Conservation (phyloP, 1,140 invertebrate genomes). For the Lordiphosa stackelbergi region DNA sequence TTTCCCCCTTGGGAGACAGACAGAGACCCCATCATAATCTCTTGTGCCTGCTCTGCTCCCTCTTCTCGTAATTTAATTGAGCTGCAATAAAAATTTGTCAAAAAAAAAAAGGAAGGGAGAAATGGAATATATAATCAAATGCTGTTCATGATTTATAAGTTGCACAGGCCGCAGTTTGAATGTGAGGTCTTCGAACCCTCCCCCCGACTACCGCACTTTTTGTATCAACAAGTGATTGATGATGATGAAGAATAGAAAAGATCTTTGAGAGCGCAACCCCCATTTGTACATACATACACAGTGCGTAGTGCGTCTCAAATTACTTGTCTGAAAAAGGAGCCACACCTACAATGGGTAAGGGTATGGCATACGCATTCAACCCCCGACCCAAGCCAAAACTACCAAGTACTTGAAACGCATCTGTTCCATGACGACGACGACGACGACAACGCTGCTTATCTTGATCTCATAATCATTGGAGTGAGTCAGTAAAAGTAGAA, state of each 20-base stretch:
- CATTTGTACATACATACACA: neutral
- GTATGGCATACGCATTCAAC: slow-evolving; percentile 30
- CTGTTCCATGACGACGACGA: slow-evolving; percentile 37
- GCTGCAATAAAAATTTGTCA: slow-evolving; percentile 72
- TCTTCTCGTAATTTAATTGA: slow-evolving; percentile 54
- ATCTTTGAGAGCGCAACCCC: slow-evolving; percentile 20
- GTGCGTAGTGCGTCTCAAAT: slow-evolving; percentile 16
- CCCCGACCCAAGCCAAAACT: slow-evolving; percentile 12
- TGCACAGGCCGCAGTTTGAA: neutral
- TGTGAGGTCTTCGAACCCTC: slow-evolving; percentile 14
- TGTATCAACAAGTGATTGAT: slow-evolving; percentile 69
- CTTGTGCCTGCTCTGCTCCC: no score
- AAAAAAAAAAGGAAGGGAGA: slow-evolving; percentile 2
- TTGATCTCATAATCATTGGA: slow-evolving; percentile 60
- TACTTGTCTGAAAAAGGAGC: slow-evolving; percentile 14
- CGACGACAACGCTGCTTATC: slow-evolving; percentile 40
- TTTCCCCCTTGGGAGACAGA: neutral
- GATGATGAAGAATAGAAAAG: slow-evolving; percentile 9
- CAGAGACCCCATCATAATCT: neutral
- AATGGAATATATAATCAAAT: slow-evolving; percentile 38
- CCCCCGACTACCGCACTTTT: slow-evolving; percentile 11
- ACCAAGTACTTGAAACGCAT: slow-evolving; percentile 47
- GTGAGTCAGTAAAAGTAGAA: neutral
- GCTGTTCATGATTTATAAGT: slow-evolving; percentile 57
- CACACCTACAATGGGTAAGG: slow-evolving; percentile 28